Base-by-base conservation (phyloP, 2,888 invertebrate species). In the Drosophila austrosaltans region DNA sequence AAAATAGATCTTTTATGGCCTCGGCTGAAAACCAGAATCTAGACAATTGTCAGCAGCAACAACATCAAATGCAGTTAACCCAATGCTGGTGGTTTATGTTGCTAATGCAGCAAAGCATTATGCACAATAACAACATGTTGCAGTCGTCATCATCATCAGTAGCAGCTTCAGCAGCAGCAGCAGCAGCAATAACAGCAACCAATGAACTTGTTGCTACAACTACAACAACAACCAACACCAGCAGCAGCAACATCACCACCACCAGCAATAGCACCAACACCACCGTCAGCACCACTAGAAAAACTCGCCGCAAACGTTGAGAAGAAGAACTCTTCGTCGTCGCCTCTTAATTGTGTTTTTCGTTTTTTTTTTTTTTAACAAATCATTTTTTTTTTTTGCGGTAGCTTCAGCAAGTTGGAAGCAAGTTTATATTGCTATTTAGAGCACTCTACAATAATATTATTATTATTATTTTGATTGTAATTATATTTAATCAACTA, bases 61-160 rank as follows among this genome's bases (percentile, higher is more conserved):
- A 74, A 60, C 61, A 62, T 72, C 81, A 83, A 77, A 58, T 90
- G 61, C 89, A 88, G 60, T 78, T 91, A 40, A 91, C 90, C n/a
- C 90, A 91, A 65, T 91, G 86, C 54, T 83, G 91, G 91, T 91
- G 91, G 91, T 90, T 91, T 68, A 90, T 90, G 85, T 79, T 91
- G 79, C 86, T 91, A 70, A 90, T 91, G 85, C 91, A 91, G 69
- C 91, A 91, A 75, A 91, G 90, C 63, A 90, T 77, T 56, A 89
- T 78, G 69, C 85, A 76, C 70, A 82, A 67, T 63, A 78, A 60
- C 78, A 70, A 40, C 22, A 71, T 72, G 54, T 16, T 72, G 72
- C 69, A 25, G 42, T 60, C 61, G 10, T 48, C 44, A 48, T 10
- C 72, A 75, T 48, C 67, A 76, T 59, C 77, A 56, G 28, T 60